Percentiles rank a stretch among this genome's conserved stretches.
phyloP scores from a whole-genome alignment of 2,797 vertebrate species.

The Halcyon badia region DNA sequence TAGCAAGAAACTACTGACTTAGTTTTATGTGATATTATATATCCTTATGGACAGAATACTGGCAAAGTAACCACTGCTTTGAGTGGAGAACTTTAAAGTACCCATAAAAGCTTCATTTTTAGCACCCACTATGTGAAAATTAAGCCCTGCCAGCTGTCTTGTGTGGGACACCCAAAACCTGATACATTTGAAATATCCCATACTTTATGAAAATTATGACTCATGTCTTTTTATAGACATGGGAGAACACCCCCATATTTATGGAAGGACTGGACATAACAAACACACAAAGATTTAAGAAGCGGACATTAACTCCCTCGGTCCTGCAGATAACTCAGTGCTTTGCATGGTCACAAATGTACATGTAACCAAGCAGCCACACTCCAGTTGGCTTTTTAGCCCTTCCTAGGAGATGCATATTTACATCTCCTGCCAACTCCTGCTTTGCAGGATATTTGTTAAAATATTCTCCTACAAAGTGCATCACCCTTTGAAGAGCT shows the following conservation, averaged over 20 bases:
- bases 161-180: conserved; percentile 48
- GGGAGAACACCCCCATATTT: not conserved
- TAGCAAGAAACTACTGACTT: not conserved
- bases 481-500: not conserved
- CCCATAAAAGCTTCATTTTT: conserved; percentile 16
- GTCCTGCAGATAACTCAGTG: not conserved
- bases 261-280: conserved; percentile 6
- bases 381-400: not conserved
- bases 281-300: not conserved
- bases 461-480: not conserved
- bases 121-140: conserved; percentile 3
- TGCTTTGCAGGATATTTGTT: not conserved
- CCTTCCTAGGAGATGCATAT: not conserved
- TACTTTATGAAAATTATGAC: conserved; percentile 50
- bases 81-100: not conserved
- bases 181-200: conserved; percentile 39
- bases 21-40: not conserved
- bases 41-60: not conserved
- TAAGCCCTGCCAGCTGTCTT: conserved; percentile 46
- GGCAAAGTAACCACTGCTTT: not conserved
- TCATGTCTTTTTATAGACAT: conserved; percentile 11
- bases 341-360: not conserved
- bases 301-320: not conserved
- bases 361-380: not conserved
- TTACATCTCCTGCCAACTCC: not conserved